Base-by-base conservation (phyloP, 1,140 invertebrate species). In the Euwallacea similis region DNA sequence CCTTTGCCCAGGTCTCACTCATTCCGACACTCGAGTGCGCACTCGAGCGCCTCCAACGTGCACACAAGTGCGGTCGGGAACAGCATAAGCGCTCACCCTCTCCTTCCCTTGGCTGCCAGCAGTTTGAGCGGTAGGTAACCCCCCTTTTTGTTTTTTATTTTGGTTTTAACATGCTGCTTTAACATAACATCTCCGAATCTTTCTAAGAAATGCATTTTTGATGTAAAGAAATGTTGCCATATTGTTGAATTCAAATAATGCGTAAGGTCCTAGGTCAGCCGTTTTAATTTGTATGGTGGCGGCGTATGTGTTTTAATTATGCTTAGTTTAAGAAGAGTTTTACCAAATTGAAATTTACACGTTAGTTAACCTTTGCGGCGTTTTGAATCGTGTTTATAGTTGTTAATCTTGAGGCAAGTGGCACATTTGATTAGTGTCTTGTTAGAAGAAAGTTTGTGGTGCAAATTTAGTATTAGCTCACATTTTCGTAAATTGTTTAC, bases 1-100 rank as follows among this genome's bases (percentile, higher is more conserved):
- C 80, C 79, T 77, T 81, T 82, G 75, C 77, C 75, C 77, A 82
- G 81, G 81, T 82, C 81, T 75, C 80, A 80, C 69, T 82, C 81
- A 64, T 82, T 82, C 75, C 78, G 81, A 56, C 81, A 82, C 77
- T 79, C 79, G 76, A 81, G 78, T 74, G 79, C 80, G 69, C 79
- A 82, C 75, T 81, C 80, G 66, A 82, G 79, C 72, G 78, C 78
- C 59, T 73, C 71, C 78, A 80, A 81, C 76, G 77, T 81, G 79
- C 79, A 82, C 76, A 75, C 80, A 69, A 80, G 76, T 70, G 76
- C 80, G 62, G 80, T 82, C 75, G 81, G 81, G 73, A 82, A 81
- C 80, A 82, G 81, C 78, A 81, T 82, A 77, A 81, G 80, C 75
- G 81, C 81, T 54, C 81, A 82, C 76, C 81, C 81, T 65, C 75